Percentiles rank a stretch among this genome's conserved stretches.
phyloP scores from a whole-genome alignment of 2,113 vertebrate species.

The Amphilophus citrinellus region DNA sequence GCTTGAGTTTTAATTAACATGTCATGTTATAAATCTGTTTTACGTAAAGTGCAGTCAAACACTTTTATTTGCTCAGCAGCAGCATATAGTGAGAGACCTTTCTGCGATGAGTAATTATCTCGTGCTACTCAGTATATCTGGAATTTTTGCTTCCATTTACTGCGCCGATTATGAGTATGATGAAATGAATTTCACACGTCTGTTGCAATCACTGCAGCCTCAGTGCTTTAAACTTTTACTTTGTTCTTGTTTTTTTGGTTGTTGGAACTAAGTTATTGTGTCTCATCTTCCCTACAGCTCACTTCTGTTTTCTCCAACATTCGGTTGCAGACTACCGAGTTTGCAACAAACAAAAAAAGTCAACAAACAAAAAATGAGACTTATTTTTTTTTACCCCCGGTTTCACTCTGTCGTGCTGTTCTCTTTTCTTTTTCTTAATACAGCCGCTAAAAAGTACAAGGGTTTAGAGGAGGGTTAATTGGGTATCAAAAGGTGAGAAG shows the following conservation, averaged over 20 bases:
- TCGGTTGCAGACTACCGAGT: neutral
- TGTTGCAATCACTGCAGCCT: neutral
- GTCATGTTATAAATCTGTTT: neutral
- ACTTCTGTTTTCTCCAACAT: neutral
- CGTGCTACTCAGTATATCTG: conserved; percentile 9
- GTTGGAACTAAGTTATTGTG: neutral
- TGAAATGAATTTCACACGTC: conserved; percentile 28
- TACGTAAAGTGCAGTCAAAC: neutral
- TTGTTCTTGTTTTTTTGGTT: conserved; percentile 12
- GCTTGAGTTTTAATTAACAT: neutral
- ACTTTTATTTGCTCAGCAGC: conserved; percentile 12
- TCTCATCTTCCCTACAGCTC: neutral
- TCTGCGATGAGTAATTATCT: conserved; percentile 30
- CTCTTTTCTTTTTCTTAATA: neutral
- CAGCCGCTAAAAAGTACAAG: neutral
- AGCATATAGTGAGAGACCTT: conserved; percentile 8
- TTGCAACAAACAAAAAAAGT: neutral
- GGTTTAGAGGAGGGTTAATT: conserved; percentile 58
- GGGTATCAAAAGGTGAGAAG: conserved; percentile 49
- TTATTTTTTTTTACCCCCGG: neutral
- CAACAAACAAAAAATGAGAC: conserved; percentile 10
- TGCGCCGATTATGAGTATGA: neutral
- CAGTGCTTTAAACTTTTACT: neutral
- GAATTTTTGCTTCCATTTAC: neutral
- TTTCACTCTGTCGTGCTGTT: neutral